Evolutionary conservation across 2,113 vertebrate species (phyloP), one percentile per base, ranked within the genome.

Genomic region (Tachycineta bicolor): DNA sequence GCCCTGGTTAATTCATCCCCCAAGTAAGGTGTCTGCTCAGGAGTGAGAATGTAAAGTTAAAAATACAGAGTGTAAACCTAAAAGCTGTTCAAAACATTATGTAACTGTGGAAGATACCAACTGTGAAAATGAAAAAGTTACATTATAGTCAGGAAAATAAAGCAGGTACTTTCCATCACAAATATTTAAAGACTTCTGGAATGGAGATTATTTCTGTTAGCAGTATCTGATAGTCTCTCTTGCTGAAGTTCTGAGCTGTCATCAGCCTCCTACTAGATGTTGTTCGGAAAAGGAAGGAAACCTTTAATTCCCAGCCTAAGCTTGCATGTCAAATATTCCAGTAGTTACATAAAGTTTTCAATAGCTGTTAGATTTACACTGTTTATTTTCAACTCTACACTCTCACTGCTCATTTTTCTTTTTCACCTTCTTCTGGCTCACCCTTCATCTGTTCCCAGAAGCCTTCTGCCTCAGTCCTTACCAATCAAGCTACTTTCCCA

Each of bases 231-330:
- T 62, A 43, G 20, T 92, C 18, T 43, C 21, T 88, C 55, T 77
- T 62, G 65, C 39, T 87, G 69, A 89, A 87, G 53, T 87, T 96
- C 79, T 93, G 65, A 89, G 90, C 78, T 96, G 69, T 84, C 92
- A 94, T 87, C 84, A 84, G 3, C 87, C 70, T 94, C 82, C 78
- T 83, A 79, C 87, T 79, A 76, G 69, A 71, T 68, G 46, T 33
- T 85, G 58, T 73, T 91, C 68, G 70, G 69, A 94, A 84, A 97
- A 89, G 24, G 74, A 87, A 91, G 63, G 78, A 85, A 94, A 88
- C 44, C 82, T 87, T 47, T 68, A 90, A 93, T 87, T 93, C 46
- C 31, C 58, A 87, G 78, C 37, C 62, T 64, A 52, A 71, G 62
- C 24, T 91, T 85, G 53, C 29, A 44, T 75, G 49, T 85, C 78